These are phyloP conservation scores for Buceros bicornis DNA, from an alignment of 2,797 vertebrate species.

Conservation along the genomic window DNA sequence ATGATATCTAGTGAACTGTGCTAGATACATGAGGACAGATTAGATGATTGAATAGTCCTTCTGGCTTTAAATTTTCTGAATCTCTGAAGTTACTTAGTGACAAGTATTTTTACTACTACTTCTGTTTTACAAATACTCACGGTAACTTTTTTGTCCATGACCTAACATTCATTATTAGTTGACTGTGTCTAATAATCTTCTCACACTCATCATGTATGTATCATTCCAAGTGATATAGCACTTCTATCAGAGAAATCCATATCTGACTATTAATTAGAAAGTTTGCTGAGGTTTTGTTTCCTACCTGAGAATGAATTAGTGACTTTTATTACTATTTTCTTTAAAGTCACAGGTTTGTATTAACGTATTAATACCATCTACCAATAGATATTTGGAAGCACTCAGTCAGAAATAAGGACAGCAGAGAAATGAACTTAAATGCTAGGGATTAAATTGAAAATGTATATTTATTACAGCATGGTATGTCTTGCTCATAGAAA, in stretches of 20 bases:
- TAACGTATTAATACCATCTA: background rate
- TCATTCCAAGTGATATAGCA: constrained; percentile 8
- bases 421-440: background rate
- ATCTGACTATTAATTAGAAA: constrained; percentile 39
- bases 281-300: background rate
- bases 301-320: background rate
- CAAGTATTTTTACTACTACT: background rate
- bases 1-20: background rate
- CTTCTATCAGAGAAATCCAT: constrained; percentile 10
- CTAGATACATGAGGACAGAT: background rate
- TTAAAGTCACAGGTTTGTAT: background rate
- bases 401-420: background rate
- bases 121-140: background rate
- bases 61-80: background rate
- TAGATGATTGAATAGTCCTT: background rate
- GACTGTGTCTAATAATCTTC: background rate
- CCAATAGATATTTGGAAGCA: background rate
- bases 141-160: background rate
- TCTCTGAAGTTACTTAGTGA: background rate
- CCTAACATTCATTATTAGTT: background rate
- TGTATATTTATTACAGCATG: background rate
- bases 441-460: background rate
- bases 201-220: background rate
- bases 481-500: background rate
- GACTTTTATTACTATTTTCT: background rate